These are phyloP conservation scores for Microctenopoma stevenorrisi DNA, from an alignment of 2,797 vertebrate species.

Conservation along the genomic window DNA sequence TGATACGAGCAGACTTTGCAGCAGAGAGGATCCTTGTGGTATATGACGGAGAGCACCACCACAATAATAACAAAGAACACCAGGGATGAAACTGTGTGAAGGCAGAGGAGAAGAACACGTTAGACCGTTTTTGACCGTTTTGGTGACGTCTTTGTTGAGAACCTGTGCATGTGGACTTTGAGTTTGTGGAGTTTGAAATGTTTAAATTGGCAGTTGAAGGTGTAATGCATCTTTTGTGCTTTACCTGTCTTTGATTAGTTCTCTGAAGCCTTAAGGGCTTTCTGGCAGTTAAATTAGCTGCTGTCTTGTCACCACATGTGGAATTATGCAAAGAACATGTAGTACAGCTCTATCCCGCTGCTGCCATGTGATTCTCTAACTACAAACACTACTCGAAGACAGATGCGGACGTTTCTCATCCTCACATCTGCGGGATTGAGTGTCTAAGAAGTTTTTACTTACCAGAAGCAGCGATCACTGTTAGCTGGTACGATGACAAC, in stretches of 20 bases:
- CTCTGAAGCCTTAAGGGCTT: conserved; percentile 9
- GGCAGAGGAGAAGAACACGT: conserved; percentile 28
- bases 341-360: conserved; percentile 13
- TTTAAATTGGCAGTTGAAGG: conserved; percentile 2
- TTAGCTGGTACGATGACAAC: conserved; percentile 78
- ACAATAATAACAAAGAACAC: conserved; percentile 84
- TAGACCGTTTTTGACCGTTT: conserved; percentile 1
- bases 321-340: neutral
- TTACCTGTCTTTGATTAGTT: conserved; percentile 10
- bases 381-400: neutral
- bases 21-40: conserved; percentile 83
- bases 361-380: neutral
- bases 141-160: neutral
- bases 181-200: neutral
- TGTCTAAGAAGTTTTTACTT: conserved; percentile 58
- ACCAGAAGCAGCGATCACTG: conserved; percentile 81
- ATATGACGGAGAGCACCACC: conserved; percentile 85
- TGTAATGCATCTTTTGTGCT: neutral
- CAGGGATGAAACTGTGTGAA: conserved; percentile 81
- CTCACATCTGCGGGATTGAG: neutral
- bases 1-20: conserved; percentile 86
- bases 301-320: conserved; percentile 17
- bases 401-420: too few species aligned
- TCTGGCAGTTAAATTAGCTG: conserved; percentile 17
- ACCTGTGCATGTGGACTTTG: too few species aligned